Evolutionary conservation across 2,797 vertebrate species (phyloP), one percentile per base, ranked within the genome.

Genomic region (Muscicapa comitata): DNA sequence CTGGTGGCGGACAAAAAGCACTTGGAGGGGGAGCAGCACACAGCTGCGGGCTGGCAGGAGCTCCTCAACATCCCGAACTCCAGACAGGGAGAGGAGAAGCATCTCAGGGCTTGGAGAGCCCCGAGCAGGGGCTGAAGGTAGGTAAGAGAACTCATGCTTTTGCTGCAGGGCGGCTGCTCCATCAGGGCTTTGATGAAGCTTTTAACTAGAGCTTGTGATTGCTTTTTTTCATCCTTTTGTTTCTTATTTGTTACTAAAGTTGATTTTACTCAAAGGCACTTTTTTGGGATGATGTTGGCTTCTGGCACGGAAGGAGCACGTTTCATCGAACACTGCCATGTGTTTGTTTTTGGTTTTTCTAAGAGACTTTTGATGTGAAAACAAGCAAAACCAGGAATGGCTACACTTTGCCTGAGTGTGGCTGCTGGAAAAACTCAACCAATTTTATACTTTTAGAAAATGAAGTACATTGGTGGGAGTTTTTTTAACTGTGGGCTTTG

Each of bases 381-480:
- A 93, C 51, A 72, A 71, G 37, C 71, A 66, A 66, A 87, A 66
- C n/a, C 53, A 72, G 42, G 73, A 59, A 24, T 67, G 42, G 87
- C 89, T 68, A 70, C 67, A 47, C 80, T 92, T 66, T 66, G 50
- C 76, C 61, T 53, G 71, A 88, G 63, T 91, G 81, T 92, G 93
- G 94, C 90, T 94, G 77, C 93, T 62, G 92, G 95, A 94, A 96
- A 96, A 94, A 47, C 66, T 83, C 84, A 80, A 42, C 96, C 92
- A 62, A 82, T 98, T 98, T 98, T 98, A 96, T 98, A 98, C 96
- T 96, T 97, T 97, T 93, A 94, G 84, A 78, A 80, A 72, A 66
- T 50, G 86, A 89, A 73, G 78, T 66, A 83, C 61, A 54, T 88
- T 58, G 76, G 67, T 66, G 82, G 92, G 87, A 31, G 26, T 35